phyloP scores from a whole-genome alignment of 1,140 invertebrate genomes.

The Xylocopa sonorina region DNA sequence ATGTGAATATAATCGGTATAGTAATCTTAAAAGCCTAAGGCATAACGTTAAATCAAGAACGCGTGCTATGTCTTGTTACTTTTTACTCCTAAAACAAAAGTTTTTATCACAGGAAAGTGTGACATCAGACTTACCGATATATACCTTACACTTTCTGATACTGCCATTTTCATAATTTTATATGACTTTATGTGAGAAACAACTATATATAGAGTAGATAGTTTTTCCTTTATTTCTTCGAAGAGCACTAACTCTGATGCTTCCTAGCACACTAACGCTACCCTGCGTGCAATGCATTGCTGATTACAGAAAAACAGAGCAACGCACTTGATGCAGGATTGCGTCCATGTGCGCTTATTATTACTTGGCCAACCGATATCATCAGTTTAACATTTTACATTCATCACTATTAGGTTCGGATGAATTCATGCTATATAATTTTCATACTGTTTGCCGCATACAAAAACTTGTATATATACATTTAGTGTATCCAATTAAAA shows the following conservation, averaged over 20 bases:
- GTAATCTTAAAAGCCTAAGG: conserved; percentile 50
- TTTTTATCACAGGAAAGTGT: conserved; percentile 16
- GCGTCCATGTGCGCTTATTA: conserved; percentile 71
- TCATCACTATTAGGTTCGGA: conserved; percentile 12
- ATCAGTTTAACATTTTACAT: conserved; percentile 11
- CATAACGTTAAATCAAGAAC: conserved; percentile 12
- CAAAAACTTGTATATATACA: conserved; percentile 34
- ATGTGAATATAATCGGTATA: conserved; percentile 49
- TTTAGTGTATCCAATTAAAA: conserved; percentile 25
- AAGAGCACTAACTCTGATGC: conserved; percentile 55
- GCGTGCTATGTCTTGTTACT: conserved; percentile 33
- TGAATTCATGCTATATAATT: conserved; percentile 12
- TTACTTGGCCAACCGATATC: conserved; percentile 33
- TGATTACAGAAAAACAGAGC: conserved; percentile 75
- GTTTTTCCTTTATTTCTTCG: not conserved
- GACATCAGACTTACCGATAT: conserved; percentile 50
- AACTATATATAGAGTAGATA: conserved; percentile 11
- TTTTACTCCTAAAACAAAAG: not conserved
- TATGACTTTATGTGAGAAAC: conserved; percentile 52
- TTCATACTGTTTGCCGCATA: conserved; percentile 24
- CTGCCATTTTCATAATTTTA: conserved; percentile 63
- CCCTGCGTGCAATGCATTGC: conserved; percentile 82
- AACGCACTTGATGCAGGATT: conserved; percentile 83
- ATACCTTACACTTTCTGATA: conserved; percentile 53
- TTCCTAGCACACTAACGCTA: conserved; percentile 78